Evolutionary conservation across 2,797 vertebrate species (phyloP), one percentile per base, ranked within the genome.

Genomic region (Lagocephalus sceleratus): DNA sequence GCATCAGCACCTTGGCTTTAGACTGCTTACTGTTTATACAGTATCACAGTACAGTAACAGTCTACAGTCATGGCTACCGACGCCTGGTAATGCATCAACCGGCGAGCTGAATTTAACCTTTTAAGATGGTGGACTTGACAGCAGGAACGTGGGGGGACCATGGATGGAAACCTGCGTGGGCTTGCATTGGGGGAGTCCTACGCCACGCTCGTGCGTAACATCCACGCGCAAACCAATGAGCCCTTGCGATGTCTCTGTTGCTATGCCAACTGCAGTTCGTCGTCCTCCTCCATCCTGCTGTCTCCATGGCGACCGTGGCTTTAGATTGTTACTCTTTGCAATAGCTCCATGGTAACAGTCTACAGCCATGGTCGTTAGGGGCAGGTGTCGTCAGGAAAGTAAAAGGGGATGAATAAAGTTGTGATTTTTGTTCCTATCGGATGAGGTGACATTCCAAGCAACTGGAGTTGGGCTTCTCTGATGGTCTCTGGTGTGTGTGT

Each of bases 31-130:
- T 97, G 95, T 91, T 92, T 91, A 90, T 87, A 89, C 88, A 91
- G 85, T 83, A 68, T 85, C 84, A 91, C 88, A 90, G 90, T 89
- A 93, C 94, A 97, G 95, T 96, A 97, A 98, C 95, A 97, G 95
- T 97, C 95, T 96, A 96, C 94, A 97, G 95, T 97, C 95, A 98
- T 95, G 95, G 95, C 95, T 95, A 94, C 95, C 93, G 95, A 94
- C 90, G 94, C 90, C 93, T 95, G 94, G 92, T 89, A 83, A 85
- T 75, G 69, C 73, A 78, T 40, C 73, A 68, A 44, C 63, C 7
- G 3, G 14, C 39, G 58, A 11, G 56, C 78, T 58, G 68, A 75
- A 57, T 42, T 38, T n/a, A 32, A 19, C 47, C 47, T 62, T 41
- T 7, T n/a, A 11, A 68, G 73, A 72, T 72, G 49, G 50, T 60